Evolutionary conservation across 2,113 vertebrate species (phyloP).

Genomic region (Saimiri boliviensis): DNA sequence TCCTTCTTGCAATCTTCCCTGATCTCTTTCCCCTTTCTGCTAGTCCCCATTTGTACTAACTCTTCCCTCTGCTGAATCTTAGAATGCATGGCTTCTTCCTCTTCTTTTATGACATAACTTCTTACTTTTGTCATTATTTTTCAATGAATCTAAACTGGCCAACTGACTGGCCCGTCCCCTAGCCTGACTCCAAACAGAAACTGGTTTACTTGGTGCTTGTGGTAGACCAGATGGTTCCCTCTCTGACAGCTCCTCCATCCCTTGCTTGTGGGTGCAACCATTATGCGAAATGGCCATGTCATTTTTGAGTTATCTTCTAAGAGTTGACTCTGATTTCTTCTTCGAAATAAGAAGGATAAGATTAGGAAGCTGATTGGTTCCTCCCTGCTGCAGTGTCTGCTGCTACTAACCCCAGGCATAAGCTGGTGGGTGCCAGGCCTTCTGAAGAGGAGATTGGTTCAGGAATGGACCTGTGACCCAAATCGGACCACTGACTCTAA

Average conservation of each 20-base stretch:
- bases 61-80: not conserved
- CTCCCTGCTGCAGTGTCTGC: not conserved
- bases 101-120: not conserved
- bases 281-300: fast-evolving
- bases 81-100: not conserved
- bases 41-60: not conserved
- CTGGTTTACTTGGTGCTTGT: not conserved
- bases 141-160: not conserved
- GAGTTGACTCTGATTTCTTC: not conserved
- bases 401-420: not conserved
- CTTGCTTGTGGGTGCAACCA: fast-evolving
- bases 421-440: not conserved
- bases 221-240: not conserved
- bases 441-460: not conserved
- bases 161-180: too few species aligned
- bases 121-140: not conserved
- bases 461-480: not conserved
- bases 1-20: not conserved
- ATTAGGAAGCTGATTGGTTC: too few species aligned
- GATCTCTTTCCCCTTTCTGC: not conserved
- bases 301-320: not conserved
- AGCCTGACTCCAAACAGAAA: not conserved
- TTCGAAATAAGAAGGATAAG: not conserved
- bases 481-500: not conserved
- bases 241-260: not conserved